phyloP scores from a whole-genome alignment of 1,140 invertebrate species.

The Drosophila repletoides region DNA sequence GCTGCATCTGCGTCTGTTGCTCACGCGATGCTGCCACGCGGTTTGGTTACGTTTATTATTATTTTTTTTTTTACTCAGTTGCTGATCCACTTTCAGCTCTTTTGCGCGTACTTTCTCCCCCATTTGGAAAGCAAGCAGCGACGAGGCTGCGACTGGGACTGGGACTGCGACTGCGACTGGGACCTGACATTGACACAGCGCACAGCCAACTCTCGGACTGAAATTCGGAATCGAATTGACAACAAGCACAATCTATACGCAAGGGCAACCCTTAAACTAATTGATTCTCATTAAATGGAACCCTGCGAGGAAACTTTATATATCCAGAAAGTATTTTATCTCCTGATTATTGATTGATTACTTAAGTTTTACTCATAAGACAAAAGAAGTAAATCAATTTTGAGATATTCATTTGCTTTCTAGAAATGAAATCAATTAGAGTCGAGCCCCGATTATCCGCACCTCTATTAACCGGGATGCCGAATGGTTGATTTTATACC shows the following conservation, averaged over 20 bases:
- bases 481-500: too few relatives aligned
- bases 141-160: conserved; percentile 4
- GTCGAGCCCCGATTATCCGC: too few relatives aligned
- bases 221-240: not conserved
- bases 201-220: not conserved
- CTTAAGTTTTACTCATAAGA: too few relatives aligned
- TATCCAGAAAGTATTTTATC: not conserved
- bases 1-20: conserved; percentile 57
- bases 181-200: conserved; percentile 21
- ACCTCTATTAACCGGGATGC: too few relatives aligned
- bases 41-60: conserved; percentile 77
- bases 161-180: not conserved
- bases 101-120: conserved; percentile 72
- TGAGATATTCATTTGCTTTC: too few relatives aligned
- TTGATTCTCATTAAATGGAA: not conserved
- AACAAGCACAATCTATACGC: not conserved
- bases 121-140: conserved; percentile 67
- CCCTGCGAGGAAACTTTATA: not conserved
- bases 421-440: too few relatives aligned
- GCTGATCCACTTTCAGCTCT: conserved; percentile 79
- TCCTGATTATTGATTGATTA: too few relatives aligned
- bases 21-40: conserved; percentile 69
- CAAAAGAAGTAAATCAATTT: too few relatives aligned
- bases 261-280: conserved; percentile 16
- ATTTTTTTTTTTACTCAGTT: conserved; percentile 51